Base-by-base conservation (phyloP, 2,113 vertebrate genomes). In the Leptobrachium ailaonicum region DNA sequence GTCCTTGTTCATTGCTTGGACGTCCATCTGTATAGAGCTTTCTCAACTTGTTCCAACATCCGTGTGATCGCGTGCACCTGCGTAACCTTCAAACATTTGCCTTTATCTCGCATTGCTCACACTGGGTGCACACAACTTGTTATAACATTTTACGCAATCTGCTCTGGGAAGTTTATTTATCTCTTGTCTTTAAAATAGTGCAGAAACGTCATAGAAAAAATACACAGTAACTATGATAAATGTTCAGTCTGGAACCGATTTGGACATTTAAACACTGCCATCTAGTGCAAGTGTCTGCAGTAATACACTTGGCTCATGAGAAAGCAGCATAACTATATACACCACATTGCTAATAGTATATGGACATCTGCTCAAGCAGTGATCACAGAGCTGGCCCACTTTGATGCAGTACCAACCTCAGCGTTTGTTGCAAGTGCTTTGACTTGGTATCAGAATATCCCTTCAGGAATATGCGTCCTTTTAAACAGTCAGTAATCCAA, bases 51-150 rank as follows among this genome's bases (percentile, higher is more conserved):
- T 82, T 76, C 82, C 90, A 86, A 88, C 87, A 82, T 42, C 64
- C 66, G 87, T 97, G 96, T 86, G 97, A 96, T 82, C 86, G 86
- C 68, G 40, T 56, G 79, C 97, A 98, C 89, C 96, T 98, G 97
- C 82, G 77, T 63, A 68, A 40, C 40, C 74, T 76, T 88, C 82
- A 84, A 84, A 86, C 78, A 75, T 78, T 62, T 3, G 70, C 13
- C 66, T 53, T 85, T 87, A 83, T 81, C 83, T 63, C 0, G 0
- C 0, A 0, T 40, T 1, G n/a, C 13, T 40, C 0, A 69, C 64
- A 73, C 71, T 73, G 20, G 45, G 42, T 64, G 68, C 60, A 79
- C 45, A 81, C 71, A 53, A 63, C 41, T 60, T 45, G 64, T 81
- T 75, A 69, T 75, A 56, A 81, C 72, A 75, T 81, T 69, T 74